phyloP scores from a whole-genome alignment of 2,113 vertebrate species.

The Gasterosteus nipponicus region DNA sequence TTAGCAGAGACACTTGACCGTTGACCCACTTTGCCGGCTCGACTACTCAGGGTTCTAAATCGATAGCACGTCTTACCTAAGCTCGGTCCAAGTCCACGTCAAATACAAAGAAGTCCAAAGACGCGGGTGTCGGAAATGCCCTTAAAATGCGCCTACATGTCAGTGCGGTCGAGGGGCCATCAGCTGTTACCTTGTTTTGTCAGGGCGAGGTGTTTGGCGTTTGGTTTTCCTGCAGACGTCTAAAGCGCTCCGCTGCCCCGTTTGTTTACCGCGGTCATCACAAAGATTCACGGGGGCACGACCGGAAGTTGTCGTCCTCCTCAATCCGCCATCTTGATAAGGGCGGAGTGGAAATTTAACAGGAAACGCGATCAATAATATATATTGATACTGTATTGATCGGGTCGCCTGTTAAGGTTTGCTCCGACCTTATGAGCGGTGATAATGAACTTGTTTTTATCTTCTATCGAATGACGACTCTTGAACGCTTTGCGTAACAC shows the following conservation, averaged over 20 bases:
- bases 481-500: not conserved
- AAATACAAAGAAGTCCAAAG: not conserved
- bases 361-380: not conserved
- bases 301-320: conserved; percentile 41
- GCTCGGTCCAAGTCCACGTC: not conserved
- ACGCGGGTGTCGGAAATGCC: not conserved
- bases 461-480: not conserved
- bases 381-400: too few species aligned
- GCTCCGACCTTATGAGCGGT: too few species aligned
- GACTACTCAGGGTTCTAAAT: not conserved
- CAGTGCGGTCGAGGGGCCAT: accelerated
- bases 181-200: conserved; percentile 14
- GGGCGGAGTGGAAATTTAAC: conserved; percentile 25
- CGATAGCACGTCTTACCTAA: not conserved
- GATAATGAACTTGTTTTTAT: not conserved
- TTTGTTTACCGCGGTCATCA: conserved; percentile 49
- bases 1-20: conserved; percentile 1
- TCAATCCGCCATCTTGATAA: conserved; percentile 47
- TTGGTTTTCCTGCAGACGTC: conserved; percentile 23
- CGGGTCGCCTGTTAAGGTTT: too few species aligned
- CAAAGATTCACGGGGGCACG: conserved; percentile 40
- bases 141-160: accelerated
- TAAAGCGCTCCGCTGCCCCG: conserved; percentile 23
- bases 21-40: conserved; percentile 43
- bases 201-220: not conserved